Base-by-base conservation (phyloP, 2,113 vertebrate species). In the Pomatostomus ruficeps region DNA sequence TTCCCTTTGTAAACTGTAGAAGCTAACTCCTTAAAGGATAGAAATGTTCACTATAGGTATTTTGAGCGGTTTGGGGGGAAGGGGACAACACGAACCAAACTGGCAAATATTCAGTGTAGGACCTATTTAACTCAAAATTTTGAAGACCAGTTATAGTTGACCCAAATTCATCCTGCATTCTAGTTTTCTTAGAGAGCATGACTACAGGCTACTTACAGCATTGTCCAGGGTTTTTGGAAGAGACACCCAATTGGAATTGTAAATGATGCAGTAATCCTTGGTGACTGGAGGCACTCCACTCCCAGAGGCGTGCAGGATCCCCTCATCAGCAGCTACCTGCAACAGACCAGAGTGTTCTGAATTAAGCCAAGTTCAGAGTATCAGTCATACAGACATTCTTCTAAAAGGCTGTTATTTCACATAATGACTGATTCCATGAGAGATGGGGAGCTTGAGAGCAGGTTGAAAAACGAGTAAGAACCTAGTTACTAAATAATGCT, bases 201-300 rank as follows among this genome's bases (percentile, higher is more conserved):
- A 35, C 40, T 70, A 36, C 33, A 52, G 85, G 75, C 48, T 88
- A 98, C 99, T 99, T 98, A 99, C 99, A 86, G 98, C 98, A 96
- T 95, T 95, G 71, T 96, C 95, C 28, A 99, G 97, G 31, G 96
- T 97, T 48, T 92, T 61, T 28, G 98, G 97, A 76, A 99, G 96
- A 19, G 97, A 80, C 8, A 97, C 97, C 99, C 98, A 99, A 1
- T 85, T 95, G 8, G 98, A 96, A 93, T 98, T 99, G 96, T 99
- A 98, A 14, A 98, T 95, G 29, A 99, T 94, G 88, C 99, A 99
- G 96, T 99, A 99, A 43, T 99, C 98, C 95, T 96, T 98, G 26
- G 94, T 92, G 8, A 42, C 81, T 1, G 92, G 46, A 71, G 82
- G 40, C 3, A 14, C 38, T 71, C 73, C 97, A 35, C 38, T 91